A percentile compares a stretch with the other conserved stretches of the same genome.
Evolutionary conservation across 1,140 invertebrate species (phyloP).

Genomic region (Cotesia chilonis): DNA sequence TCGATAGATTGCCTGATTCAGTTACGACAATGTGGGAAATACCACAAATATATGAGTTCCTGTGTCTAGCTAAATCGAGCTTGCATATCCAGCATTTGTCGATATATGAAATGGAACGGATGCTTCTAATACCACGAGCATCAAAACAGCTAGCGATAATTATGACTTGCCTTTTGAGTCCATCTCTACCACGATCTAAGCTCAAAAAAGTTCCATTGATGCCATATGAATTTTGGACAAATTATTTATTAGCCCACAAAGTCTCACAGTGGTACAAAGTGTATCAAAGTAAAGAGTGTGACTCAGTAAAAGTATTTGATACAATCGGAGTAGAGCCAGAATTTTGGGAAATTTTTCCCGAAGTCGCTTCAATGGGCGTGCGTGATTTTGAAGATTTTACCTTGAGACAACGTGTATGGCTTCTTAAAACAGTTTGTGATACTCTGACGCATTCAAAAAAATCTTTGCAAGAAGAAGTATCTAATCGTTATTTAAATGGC

Average conservation of each 20-base stretch:
- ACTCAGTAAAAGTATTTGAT: constrained; percentile 67
- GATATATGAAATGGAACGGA: constrained; percentile 72
- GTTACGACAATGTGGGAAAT: constrained; percentile 48
- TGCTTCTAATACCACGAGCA: constrained; percentile 69
- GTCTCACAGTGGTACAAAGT: constrained; percentile 68
- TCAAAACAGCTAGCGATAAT: constrained; percentile 68
- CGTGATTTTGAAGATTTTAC: constrained; percentile 69
- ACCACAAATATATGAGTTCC: constrained; percentile 69
- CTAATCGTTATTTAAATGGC: constrained; percentile 52
- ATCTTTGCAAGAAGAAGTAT: constrained; percentile 58
- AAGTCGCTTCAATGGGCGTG: constrained; percentile 63
- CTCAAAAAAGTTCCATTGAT: constrained; percentile 65
- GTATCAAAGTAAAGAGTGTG: constrained; percentile 62
- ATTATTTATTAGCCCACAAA: constrained; percentile 63
- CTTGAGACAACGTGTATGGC: constrained; percentile 69
- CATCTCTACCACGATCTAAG: constrained; percentile 53
- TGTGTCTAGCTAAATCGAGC: constrained; percentile 67
- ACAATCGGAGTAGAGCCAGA: constrained; percentile 65
- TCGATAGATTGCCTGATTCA: constrained; percentile 24
- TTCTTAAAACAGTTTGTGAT: constrained; percentile 71
- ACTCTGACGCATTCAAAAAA: constrained; percentile 64
- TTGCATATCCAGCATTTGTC: constrained; percentile 64
- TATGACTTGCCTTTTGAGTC: constrained; percentile 67
- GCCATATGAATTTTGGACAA: constrained; percentile 71
- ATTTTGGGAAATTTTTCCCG: constrained; percentile 67